Evolutionary conservation across 2,113 vertebrate species (phyloP).

Genomic region (Todiramphus chloris): DNA sequence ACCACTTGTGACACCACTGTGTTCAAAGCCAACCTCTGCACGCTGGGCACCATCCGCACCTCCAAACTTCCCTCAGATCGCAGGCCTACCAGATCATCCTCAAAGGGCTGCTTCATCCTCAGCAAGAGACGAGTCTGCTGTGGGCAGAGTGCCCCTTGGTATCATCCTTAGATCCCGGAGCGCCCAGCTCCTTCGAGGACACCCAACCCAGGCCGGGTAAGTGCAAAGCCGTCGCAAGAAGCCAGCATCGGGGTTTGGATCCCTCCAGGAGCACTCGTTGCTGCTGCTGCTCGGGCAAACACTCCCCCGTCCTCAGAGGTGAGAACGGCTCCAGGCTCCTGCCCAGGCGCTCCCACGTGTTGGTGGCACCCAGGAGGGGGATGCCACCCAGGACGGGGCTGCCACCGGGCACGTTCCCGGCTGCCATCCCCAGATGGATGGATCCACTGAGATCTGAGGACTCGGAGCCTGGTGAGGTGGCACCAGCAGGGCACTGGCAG

Average conservation of each 20-base stretch:
- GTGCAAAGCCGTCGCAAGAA: neutral
- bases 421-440: neutral
- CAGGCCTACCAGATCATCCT: neutral
- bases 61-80: neutral
- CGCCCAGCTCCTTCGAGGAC: neutral
- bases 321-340: rapidly evolving
- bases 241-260: too few species aligned
- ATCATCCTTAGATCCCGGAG: rapidly evolving
- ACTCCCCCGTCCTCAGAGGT: neutral
- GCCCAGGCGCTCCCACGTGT: neutral
- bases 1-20: neutral
- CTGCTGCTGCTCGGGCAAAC: neutral
- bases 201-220: neutral
- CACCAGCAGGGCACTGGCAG: neutral
- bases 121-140: neutral
- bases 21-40: neutral
- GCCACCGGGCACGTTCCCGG: rapidly evolving
- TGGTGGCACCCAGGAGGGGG: neutral
- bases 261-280: neutral
- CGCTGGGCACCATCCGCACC: neutral
- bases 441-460: neutral
- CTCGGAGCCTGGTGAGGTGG: too few species aligned
- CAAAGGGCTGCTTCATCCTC: rapidly evolving
- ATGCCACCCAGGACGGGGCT: neutral
- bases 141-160: rapidly evolving